phyloP scores from a whole-genome alignment of 1,140 invertebrate species.

The Drosophila serrata region DNA sequence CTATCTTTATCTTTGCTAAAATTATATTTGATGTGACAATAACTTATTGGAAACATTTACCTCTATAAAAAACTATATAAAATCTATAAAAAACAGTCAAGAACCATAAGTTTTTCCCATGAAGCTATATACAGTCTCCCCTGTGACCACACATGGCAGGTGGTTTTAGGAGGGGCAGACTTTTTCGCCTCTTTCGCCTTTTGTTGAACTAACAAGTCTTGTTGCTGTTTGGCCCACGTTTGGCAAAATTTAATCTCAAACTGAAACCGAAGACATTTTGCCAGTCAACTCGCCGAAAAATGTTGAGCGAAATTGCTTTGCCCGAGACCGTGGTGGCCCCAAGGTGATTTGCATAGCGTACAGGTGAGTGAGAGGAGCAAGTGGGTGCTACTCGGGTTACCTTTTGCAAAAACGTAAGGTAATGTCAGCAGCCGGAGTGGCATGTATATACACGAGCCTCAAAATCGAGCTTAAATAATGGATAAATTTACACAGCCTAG shows the following conservation, averaged over 20 bases:
- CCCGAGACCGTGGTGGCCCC: slow-evolving; percentile 56
- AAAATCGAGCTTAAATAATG: slow-evolving; percentile 44
- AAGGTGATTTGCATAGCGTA: slow-evolving; percentile 65
- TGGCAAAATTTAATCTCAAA: slow-evolving; percentile 79
- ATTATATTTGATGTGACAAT: background rate
- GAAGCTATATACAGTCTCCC: background rate
- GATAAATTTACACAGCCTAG: slow-evolving; percentile 23
- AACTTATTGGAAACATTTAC: background rate
- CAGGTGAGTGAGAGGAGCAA: slow-evolving; percentile 15
- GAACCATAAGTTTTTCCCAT: background rate
- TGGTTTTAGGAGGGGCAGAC: background rate
- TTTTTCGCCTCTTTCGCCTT: slow-evolving; percentile 8
- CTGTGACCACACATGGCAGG: slow-evolving; percentile 7
- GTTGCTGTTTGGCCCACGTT: slow-evolving; percentile 68
- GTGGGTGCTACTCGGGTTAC: slow-evolving; percentile 12
- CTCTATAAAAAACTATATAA: background rate
- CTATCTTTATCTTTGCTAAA: accelerated
- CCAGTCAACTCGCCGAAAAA: slow-evolving; percentile 51
- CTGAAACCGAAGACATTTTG: slow-evolving; percentile 77
- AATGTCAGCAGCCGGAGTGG: slow-evolving; percentile 1
- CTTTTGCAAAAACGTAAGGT: background rate
- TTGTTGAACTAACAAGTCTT: slow-evolving; percentile 66
- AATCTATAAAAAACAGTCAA: background rate
- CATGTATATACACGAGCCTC: background rate
- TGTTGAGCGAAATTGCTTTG: slow-evolving; percentile 73